Evolutionary conservation across 2,797 vertebrate species (phyloP).

Genomic region (Danionella dracula): DNA sequence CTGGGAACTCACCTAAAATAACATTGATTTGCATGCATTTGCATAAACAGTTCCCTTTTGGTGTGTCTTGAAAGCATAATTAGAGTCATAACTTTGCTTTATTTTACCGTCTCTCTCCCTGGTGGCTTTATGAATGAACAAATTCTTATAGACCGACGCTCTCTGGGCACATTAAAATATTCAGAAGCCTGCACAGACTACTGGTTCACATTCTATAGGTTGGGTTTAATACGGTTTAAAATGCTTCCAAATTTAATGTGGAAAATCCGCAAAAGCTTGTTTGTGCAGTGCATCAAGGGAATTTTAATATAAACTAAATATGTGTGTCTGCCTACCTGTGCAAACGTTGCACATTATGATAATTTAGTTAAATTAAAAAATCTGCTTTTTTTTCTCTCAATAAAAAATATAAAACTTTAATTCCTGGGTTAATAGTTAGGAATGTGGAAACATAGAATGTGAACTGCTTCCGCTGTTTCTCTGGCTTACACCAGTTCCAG

Average conservation of each 20-base stretch:
- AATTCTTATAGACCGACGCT: slow-evolving; percentile 18
- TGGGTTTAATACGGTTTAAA: background rate
- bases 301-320: background rate
- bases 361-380: too few relatives aligned
- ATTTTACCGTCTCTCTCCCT: slow-evolving; percentile 30
- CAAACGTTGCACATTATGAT: too few relatives aligned
- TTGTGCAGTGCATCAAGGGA: background rate
- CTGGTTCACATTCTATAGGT: background rate
- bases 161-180: background rate
- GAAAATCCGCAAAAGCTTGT: background rate
- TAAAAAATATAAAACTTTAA: too few relatives aligned
- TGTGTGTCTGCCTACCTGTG: too few relatives aligned
- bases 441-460: too few relatives aligned
- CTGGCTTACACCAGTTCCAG: too few relatives aligned
- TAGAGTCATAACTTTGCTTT: slow-evolving; percentile 40
- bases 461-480: too few relatives aligned
- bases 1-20: slow-evolving; percentile 40
- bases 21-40: slow-evolving; percentile 40
- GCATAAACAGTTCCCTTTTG: slow-evolving; percentile 44
- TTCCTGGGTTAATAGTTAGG: too few relatives aligned
- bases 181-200: background rate
- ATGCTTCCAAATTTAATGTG: background rate
- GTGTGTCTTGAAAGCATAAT: slow-evolving; percentile 37
- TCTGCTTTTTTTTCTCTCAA: too few relatives aligned
- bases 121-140: slow-evolving; percentile 35